Conservation (phyloP, 1,140 invertebrate species). For the Pseudomyrmex sp. region DNA sequence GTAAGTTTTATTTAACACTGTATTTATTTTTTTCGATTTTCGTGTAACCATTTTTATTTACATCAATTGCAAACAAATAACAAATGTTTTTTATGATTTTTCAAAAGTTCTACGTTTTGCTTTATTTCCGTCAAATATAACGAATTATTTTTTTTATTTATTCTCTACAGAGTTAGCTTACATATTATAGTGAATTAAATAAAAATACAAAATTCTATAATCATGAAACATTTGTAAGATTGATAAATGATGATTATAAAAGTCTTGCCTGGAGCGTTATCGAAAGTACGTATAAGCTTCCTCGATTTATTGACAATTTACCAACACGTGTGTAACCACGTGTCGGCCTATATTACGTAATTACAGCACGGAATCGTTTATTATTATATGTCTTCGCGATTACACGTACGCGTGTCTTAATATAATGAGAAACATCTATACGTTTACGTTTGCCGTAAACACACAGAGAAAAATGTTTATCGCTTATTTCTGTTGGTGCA, state of each 20-base stretch:
- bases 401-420: conserved; percentile 31
- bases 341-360: conserved; percentile 52
- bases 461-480: conserved; percentile 59
- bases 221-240: not conserved
- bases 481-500: conserved; percentile 23
- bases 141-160: not conserved
- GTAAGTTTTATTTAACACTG: conserved; percentile 18
- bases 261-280: not conserved
- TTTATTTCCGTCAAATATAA: too few species aligned
- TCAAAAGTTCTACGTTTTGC: not conserved
- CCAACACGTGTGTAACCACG: conserved; percentile 57
- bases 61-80: not conserved
- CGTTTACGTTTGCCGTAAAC: conserved; percentile 10
- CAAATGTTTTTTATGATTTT: not conserved
- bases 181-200: not conserved
- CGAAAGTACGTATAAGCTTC: conserved; percentile 45
- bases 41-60: not conserved
- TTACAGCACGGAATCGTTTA: conserved; percentile 41
- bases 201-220: conserved; percentile 47
- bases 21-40: not conserved
- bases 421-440: conserved; percentile 53
- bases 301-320: conserved; percentile 19
- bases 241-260: not conserved
- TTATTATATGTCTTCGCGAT: conserved; percentile 23
- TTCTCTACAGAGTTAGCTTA: not conserved